Base-by-base conservation (phyloP, 2,888 invertebrate species). In the Crossocerus cetratus region DNA sequence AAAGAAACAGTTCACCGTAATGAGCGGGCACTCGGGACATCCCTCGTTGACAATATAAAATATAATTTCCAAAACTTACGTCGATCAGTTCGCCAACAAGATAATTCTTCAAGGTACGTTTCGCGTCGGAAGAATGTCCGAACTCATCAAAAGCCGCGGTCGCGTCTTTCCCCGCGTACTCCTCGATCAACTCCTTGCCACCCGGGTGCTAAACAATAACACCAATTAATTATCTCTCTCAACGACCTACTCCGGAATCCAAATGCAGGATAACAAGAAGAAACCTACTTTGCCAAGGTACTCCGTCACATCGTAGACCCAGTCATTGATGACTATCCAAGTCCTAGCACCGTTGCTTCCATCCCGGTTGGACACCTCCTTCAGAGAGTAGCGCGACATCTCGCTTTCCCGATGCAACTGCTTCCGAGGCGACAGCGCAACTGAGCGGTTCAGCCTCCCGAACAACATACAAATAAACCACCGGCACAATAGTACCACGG, bases 111-210 rank as follows among this genome's bases (percentile, higher is more conserved):
- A 95, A 80, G 44, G 93, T 90, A 23, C 86, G 90, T 63, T 90
- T 91, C 0, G 95, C 95, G 85, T 95, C 94, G 0, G 91, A 85
- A 0, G 94, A 93, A 90, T 96, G 96, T 0, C 94, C 95, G 0
- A 91, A 92, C 44, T 93, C 92, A 32, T 94, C 92, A 87, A 94
- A 95, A 0, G 91, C 93, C 74, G 91, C 92, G 0, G 94, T 94
- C 2, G 92, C 92, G 86, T 95, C 94, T 80, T 90, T 92, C 5
- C 96, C 95, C 0, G 93, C 95, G 64, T 92, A 93, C 80, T 95
- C 95, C 18, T 90, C 81, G 45, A 95, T 90, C 14, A 93, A 76
- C 22, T 94, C 94, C 0, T 86, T 86, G 0, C 95, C 95, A 0
- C 94, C 95, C 0, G 95, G 95, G 90, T 96, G 95, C 94, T 95